These are phyloP conservation scores for Drosophila santomea DNA, from an alignment of 1,140 invertebrate species.

Conservation along the genomic window DNA sequence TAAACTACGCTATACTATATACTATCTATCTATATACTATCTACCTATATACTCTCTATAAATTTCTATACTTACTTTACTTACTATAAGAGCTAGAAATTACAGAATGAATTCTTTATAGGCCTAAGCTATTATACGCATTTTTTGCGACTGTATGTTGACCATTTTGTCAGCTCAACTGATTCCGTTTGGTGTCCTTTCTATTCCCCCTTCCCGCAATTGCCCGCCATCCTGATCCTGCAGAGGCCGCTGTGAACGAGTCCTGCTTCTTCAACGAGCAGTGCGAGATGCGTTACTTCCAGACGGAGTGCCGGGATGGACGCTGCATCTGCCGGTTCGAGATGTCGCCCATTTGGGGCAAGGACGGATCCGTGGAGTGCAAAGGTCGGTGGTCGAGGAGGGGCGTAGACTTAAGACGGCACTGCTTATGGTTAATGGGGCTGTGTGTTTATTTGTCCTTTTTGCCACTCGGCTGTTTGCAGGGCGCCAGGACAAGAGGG, in stretches of 20 bases:
- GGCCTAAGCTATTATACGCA: background rate
- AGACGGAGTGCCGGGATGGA: conserved; percentile 91
- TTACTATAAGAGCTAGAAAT: background rate
- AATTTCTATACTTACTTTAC: too few species aligned
- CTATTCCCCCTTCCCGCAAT: too few species aligned
- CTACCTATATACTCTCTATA: too few species aligned
- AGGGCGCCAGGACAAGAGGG: conserved; percentile 77
- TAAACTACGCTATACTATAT: too few species aligned
- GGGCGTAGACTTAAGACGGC: conserved; percentile 4
- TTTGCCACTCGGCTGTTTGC: conserved; percentile 48
- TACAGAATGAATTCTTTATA: background rate
- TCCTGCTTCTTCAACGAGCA: conserved; percentile 92
- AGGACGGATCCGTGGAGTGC: conserved; percentile 89
- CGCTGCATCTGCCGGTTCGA: conserved; percentile 91
- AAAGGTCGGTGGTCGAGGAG: conserved; percentile 86
- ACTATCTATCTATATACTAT: too few species aligned
- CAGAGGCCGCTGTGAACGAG: conserved; percentile 91
- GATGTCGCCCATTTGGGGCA: conserved; percentile 88
- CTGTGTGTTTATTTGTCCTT: conserved; percentile 38
- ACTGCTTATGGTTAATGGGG: conserved; percentile 37
- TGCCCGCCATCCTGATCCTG: conserved; percentile 45
- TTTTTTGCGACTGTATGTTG: conserved; percentile 7
- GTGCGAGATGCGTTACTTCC: conserved; percentile 88
- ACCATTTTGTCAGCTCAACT: conserved; percentile 24
- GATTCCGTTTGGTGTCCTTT: conserved; percentile 24